Evolutionary conservation across 2,888 invertebrate species (phyloP).

Genomic region (Tuberolachnus salignus): DNA sequence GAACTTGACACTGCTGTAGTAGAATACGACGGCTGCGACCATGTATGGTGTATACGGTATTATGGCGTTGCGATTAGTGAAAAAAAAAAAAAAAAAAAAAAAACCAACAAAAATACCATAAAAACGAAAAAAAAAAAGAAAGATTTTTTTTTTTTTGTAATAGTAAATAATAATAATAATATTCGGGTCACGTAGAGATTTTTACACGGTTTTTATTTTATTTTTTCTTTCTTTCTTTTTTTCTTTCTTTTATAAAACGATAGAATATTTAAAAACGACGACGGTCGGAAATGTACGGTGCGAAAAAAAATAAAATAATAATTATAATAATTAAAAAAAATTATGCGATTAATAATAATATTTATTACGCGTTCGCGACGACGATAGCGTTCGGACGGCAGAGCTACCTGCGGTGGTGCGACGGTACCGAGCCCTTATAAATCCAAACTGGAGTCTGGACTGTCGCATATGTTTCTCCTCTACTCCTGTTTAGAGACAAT

Average conservation of each 20-base stretch:
- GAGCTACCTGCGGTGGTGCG: conserved; percentile 22
- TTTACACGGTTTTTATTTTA: not conserved
- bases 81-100: not conserved
- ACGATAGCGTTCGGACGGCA: not conserved
- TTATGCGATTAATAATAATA: not conserved
- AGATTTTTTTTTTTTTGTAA: no score
- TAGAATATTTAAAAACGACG: not conserved
- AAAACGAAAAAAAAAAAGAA: no score
- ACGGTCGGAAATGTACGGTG: no score
- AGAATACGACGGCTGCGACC: no score
- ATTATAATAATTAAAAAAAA: not conserved
- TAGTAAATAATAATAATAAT: no score
- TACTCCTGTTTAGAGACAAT: conserved; percentile 55
- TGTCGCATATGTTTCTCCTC: conserved; percentile 52
- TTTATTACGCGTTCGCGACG: not conserved
- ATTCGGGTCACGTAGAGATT: no score
- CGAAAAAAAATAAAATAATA: no score
- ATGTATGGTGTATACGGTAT: no score
- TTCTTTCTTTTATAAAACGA: no score
- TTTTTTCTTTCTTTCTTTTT: no score
- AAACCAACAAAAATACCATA: not conserved
- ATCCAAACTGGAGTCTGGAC: conserved; percentile 56
- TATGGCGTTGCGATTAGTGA: no score
- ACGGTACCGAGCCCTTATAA: conserved; percentile 46
- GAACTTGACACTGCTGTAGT: not conserved